phyloP scores from a whole-genome alignment of 2,113 vertebrate species.

The Bagarius yarrelli region DNA sequence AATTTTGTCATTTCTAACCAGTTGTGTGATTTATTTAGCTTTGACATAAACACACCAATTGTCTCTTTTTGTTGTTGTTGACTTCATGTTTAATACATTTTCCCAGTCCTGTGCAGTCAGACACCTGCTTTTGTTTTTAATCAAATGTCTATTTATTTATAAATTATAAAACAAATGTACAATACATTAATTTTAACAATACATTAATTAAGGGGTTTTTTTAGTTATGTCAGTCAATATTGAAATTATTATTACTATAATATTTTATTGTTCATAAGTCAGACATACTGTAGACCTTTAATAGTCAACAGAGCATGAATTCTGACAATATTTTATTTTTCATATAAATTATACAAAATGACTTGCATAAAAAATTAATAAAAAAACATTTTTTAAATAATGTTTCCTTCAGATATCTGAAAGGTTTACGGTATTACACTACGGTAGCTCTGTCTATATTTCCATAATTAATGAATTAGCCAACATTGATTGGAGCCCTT shows the following conservation, averaged over 20 bases:
- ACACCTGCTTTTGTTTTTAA: background rate
- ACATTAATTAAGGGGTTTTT: no score
- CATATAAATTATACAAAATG: background rate
- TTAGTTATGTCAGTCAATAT: background rate
- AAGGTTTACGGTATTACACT: background rate
- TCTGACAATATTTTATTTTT: background rate
- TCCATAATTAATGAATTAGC: background rate
- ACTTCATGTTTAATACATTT: background rate
- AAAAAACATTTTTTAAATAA: no score
- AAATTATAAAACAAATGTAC: no score
- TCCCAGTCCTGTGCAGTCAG: background rate
- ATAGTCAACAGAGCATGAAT: background rate
- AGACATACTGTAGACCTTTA: background rate
- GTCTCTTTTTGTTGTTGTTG: no score
- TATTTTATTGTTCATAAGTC: background rate
- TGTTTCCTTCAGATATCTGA: no score
- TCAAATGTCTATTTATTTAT: background rate
- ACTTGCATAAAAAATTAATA: background rate
- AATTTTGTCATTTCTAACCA: no score
- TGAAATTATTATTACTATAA: background rate
- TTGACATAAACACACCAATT: background rate
- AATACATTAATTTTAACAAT: background rate
- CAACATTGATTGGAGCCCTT: background rate
- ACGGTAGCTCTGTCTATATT: background rate
- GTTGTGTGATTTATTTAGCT: background rate